Conservation (phyloP, 2,113 vertebrate species). For the Entosphenus tridentatus region DNA sequence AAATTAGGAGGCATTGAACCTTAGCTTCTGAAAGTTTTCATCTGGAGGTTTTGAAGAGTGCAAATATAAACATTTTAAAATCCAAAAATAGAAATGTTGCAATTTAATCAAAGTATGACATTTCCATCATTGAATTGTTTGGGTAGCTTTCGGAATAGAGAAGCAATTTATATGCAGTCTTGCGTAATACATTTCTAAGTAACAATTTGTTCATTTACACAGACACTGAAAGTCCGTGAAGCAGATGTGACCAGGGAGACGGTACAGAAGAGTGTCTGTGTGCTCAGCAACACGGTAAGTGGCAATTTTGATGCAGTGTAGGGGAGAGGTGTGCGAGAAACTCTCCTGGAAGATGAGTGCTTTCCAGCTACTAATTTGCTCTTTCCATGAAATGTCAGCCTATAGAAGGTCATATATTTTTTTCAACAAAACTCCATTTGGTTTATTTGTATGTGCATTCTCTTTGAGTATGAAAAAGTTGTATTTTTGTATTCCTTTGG, state of each 20-base stretch:
- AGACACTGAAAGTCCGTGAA: constrained; percentile 79
- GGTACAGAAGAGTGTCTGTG: constrained; percentile 94
- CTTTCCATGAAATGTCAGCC: no score
- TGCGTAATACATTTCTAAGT: no score
- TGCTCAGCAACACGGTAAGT: constrained; percentile 85
- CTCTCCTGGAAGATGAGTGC: neutral
- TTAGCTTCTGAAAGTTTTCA: no score
- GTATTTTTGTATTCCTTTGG: no score
- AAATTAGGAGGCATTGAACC: neutral
- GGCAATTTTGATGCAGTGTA: neutral
- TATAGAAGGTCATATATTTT: neutral
- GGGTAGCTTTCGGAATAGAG: no score
- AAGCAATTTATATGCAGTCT: no score
- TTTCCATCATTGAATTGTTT: no score
- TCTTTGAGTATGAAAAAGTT: neutral
- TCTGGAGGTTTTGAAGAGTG: no score
- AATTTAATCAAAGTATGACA: no score
- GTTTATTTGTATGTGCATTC: neutral
- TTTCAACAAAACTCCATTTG: neutral
- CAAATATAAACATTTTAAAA: no score
- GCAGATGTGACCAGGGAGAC: constrained; percentile 90
- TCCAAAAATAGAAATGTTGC: no score
- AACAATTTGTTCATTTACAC: constrained; percentile 1
- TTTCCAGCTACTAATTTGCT: neutral
- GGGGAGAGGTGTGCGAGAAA: neutral